Percentiles rank a stretch among this genome's conserved stretches.
phyloP scores from a whole-genome alignment of 2,888 invertebrate genomes.

The Proisotoma minuta region DNA sequence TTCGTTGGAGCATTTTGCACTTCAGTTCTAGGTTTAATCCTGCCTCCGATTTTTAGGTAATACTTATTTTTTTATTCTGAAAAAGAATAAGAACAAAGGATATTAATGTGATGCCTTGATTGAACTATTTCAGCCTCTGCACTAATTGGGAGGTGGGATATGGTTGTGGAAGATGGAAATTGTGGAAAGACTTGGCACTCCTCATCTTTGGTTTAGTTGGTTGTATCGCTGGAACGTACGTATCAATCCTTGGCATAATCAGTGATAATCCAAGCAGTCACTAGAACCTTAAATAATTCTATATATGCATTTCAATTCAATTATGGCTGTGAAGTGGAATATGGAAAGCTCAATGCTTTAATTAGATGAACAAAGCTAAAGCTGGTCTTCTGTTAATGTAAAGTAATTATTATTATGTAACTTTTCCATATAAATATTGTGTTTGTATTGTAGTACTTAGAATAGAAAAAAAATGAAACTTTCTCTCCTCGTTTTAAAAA shows the following conservation, averaged over 20 bases:
- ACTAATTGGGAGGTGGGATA: slow-evolving; percentile 48
- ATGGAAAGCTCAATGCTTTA: not conserved
- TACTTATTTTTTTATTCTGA: not conserved
- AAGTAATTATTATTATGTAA: too few species aligned
- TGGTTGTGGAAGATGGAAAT: slow-evolving; percentile 66
- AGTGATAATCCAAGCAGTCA: not conserved
- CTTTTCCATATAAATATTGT: too few species aligned
- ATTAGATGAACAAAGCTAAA: too few species aligned
- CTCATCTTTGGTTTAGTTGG: slow-evolving; percentile 72
- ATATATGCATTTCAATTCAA: too few species aligned
- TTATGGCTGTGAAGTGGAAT: not conserved
- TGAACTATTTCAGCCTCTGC: slow-evolving; percentile 35
- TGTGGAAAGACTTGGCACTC: slow-evolving; percentile 74
- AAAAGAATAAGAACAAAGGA: not conserved
- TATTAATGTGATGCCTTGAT: too few species aligned
- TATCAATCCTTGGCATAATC: slow-evolving; percentile 62
- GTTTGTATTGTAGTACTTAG: too few species aligned
- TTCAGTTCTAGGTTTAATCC: slow-evolving; percentile 81
- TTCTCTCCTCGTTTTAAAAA: too few species aligned
- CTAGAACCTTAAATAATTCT: too few species aligned
- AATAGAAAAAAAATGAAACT: too few species aligned
- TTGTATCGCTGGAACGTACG: slow-evolving; percentile 72
- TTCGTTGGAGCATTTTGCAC: slow-evolving; percentile 91
- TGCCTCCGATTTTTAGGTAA: slow-evolving; percentile 67
- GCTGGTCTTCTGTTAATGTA: too few species aligned